Conservation (phyloP, 2,113 vertebrate genomes). For the Pimephales promelas region DNA sequence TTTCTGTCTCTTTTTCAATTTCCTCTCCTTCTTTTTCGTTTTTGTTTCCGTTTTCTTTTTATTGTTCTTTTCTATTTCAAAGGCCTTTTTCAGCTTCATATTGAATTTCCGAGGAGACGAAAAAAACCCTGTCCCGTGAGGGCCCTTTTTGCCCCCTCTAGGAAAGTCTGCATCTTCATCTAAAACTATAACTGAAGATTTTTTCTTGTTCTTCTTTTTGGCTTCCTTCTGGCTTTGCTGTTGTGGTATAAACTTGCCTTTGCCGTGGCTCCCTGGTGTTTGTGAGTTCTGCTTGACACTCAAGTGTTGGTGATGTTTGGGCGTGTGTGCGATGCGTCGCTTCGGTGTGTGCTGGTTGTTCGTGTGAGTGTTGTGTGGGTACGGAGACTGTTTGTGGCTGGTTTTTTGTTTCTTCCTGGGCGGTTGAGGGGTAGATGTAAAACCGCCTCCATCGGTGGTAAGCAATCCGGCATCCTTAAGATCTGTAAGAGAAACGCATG, state of each 20-base stretch:
- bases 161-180: slow-evolving; percentile 21
- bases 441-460: background rate
- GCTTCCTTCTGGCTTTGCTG: slow-evolving; percentile 41
- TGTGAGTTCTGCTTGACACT: background rate
- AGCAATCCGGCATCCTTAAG: slow-evolving; percentile 60
- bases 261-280: background rate
- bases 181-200: background rate
- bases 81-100: background rate
- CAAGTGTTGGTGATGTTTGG: slow-evolving; percentile 18
- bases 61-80: slow-evolving; percentile 31
- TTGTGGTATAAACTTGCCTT: background rate
- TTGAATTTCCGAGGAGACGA: background rate
- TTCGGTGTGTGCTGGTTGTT: slow-evolving; percentile 17
- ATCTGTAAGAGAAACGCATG: slow-evolving; percentile 60
- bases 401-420: slow-evolving; percentile 70
- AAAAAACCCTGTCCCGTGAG: background rate
- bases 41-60: slow-evolving; percentile 3
- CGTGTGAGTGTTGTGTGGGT: background rate
- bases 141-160: background rate
- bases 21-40: slow-evolving; percentile 47
- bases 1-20: background rate
- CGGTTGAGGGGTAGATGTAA: slow-evolving; percentile 29
- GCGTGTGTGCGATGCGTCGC: slow-evolving; percentile 49
- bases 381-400: slow-evolving; percentile 40
- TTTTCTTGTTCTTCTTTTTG: slow-evolving; percentile 27